Evolutionary conservation across 2,888 invertebrate genomes (phyloP), one percentile per base, ranked within the genome.

Genomic region (Dioctria rufipes): DNA sequence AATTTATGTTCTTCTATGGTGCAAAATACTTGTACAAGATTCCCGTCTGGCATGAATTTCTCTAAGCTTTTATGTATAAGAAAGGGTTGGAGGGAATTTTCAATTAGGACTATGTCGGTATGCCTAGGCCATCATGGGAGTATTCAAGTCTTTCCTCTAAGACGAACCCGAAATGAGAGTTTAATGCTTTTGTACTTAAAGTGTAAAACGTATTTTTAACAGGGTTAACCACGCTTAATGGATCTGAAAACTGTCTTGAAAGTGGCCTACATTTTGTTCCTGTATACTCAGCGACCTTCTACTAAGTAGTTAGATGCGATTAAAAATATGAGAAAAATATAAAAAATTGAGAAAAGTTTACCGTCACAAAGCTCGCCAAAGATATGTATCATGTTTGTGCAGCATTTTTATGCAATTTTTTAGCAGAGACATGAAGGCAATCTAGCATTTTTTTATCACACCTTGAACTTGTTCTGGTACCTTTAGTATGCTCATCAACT

Each of bases 171-270:
- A 73, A 73, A 54, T 73, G 60, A 60, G 77, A 77, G 46, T 61
- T 77, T 77, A 77, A 77, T 77, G 77, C 61, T 49, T 77, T 77
- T 63, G 77, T 63, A 77, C 49, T 77, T 77, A 63, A 40, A 46
- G 42, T 39, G 77, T 63, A 77, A 63, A 75, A 77, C 63, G 51
- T 63, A 77, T 61, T 77, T 73, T 61, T 63, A 77, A 63, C 49
- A 61, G 49, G 39, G 63, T 77, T 77, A 77, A 77, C 77, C 46
- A 43, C 49, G 40, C 63, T 61, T 77, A 77, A 77, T 77, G 63
- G 63, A 61, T 4, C 25, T 58, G 63, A 49, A 46, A 77, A 63
- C 46, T 77, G 77, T 77, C 77, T n/a, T 54, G 6, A 6, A 58
- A 60, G 73, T 58, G 54, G 11, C 60, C 73, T 51, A 73, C 43